Base-by-base conservation (phyloP, 1,140 invertebrate species). In the Epicauta chinensis region DNA sequence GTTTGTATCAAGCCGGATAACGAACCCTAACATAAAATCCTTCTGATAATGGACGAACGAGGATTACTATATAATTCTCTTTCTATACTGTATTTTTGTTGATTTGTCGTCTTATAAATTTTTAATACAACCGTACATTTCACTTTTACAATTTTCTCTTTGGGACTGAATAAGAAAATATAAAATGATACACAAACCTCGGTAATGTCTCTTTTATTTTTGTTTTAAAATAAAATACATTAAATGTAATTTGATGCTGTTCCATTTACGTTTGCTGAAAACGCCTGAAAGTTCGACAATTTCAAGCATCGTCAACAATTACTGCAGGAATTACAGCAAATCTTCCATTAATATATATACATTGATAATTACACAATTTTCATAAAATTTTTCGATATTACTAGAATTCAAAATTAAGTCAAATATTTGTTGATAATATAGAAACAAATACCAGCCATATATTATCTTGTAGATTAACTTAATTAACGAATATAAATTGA, bases 41-140 rank as follows among this genome's bases (percentile, higher is more conserved):
- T 59, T 55, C 59, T 62, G 63, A 63, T 63, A 63, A 65, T 64
- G 58, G 60, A 62, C 51, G 23, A 23, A 49, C 51, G 12, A 40
- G 58, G 60, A 64, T 62, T 62, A 62, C 56, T 59, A 58, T 59
- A 59, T 64, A 62, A 61, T 60, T 60, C 35, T 37, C 45, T 13
- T 11, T 23, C 36, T 47, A 34, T 23, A 23, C 23, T 23, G 7
- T 23, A 23, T 23, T 23, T 23, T 23, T 23, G 23, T 23, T 23
- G 4, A 46, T 46, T 46, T 7, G 23, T 3, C 23, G 44, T 31
- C 13, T 40, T 40, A 29, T 35, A 46, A 30, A 35, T 46, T 46
- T 46, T 46, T 46, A 35, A 46, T 46, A 35, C 31, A 16, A 0
- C 7, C 16, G 34, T 34, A 5, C 23, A 23, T 23, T 23, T 7